phyloP scores from a whole-genome alignment of 1,140 invertebrate genomes.

The Eriosoma lanigerum region DNA sequence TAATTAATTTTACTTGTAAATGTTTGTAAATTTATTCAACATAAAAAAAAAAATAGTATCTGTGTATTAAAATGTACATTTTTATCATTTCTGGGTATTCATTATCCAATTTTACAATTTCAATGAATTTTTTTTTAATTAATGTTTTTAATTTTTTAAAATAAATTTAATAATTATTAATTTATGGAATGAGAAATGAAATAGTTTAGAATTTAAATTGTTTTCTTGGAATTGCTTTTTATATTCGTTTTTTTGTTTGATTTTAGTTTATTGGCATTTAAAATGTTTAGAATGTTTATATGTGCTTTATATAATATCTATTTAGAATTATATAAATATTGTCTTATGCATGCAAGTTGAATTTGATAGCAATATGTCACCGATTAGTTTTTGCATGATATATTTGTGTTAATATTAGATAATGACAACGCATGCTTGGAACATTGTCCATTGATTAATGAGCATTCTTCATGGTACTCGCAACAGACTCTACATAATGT shows the following conservation, averaged over 20 bases:
- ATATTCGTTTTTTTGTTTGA: background rate
- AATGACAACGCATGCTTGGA: conserved; percentile 44
- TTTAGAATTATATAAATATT: background rate
- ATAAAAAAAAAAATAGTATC: too few species aligned
- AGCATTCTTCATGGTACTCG: conserved; percentile 31
- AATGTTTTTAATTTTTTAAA: too few species aligned
- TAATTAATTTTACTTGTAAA: too few species aligned
- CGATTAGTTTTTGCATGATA: conserved; percentile 48
- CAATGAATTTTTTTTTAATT: too few species aligned
- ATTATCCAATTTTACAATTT: too few species aligned
- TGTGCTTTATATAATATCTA: background rate
- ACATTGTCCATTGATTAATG: conserved; percentile 42
- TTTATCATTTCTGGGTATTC: too few species aligned
- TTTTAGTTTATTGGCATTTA: background rate
- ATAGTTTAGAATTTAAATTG: too few species aligned
- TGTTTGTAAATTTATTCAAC: too few species aligned
- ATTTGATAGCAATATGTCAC: background rate
- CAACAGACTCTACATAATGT: conserved; percentile 30
- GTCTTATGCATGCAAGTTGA: background rate
- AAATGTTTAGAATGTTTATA: background rate
- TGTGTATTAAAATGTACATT: too few species aligned
- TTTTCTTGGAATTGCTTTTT: too few species aligned
- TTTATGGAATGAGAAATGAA: too few species aligned
- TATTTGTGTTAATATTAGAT: conserved; percentile 47
- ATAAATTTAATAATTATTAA: too few species aligned